Base-by-base conservation (phyloP, 2,888 invertebrate genomes). In the Agrotis clavis region DNA sequence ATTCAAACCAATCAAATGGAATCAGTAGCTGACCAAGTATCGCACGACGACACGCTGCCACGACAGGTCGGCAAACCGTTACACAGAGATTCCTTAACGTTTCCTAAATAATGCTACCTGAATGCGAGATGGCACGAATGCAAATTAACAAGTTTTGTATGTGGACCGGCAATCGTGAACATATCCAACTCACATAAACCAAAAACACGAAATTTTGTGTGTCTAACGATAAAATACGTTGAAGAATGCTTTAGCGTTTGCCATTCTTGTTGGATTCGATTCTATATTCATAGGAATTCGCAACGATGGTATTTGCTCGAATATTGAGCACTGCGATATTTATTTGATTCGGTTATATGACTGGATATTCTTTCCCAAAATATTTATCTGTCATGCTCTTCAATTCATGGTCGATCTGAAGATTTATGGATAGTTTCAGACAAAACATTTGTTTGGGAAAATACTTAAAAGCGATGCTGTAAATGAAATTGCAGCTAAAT, bases 21-120 rank as follows among this genome's bases (percentile, higher is more conserved):
- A 66, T 70, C 72, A 76, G 81, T 74, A 72, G 74, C 50, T 70
- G 50, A 21, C 25, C 25, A 54, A 84, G 83, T 78, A 74, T 72
- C 47, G 83, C 81, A 72, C 82, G 77, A 79, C 64, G 63, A 67
- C 56, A 71, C 63, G 56, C 77, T 76, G 68, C 82, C 74, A 71
- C 83, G 87, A 88, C 90, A 85, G 88, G 88, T 90, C 85, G 83
- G 68, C 79, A 78, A 77, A 93, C 95, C 93, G 95, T 94, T 95
- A 94, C 81, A 71, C 74, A 83, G 78, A 89, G 91, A 93, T 93
- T 91, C 93, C 92, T 88, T 86, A 81, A 79, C 88, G 90, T 88
- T 91, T 90, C 92, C 91, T 90, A 93, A 94, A 93, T 92, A 92
- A 91, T 91, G 90, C 89, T 89, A 88, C 87, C 84, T 89, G 91